Percentiles rank a stretch among this genome's conserved stretches.
Evolutionary conservation across 2,888 invertebrate species (phyloP).

Genomic region (Ypsolopha scabrella): DNA sequence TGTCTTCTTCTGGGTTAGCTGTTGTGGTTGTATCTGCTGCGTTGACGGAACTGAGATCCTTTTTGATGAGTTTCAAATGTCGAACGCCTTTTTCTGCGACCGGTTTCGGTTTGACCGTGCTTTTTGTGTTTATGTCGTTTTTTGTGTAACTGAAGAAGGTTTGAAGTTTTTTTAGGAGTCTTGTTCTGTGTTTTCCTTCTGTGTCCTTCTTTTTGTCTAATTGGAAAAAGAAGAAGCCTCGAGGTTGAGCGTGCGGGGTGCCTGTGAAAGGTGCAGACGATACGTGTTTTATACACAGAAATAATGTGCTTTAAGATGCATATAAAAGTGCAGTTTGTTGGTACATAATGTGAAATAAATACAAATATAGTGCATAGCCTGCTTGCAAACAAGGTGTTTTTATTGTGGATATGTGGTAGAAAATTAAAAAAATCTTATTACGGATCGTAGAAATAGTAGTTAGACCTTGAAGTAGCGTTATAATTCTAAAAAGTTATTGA

Average conservation of each 20-base stretch:
- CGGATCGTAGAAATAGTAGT: too few species aligned
- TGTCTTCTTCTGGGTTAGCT: conserved; percentile 1
- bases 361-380: too few species aligned
- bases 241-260: not conserved
- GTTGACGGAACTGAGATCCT: not conserved
- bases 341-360: too few species aligned
- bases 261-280: conserved; percentile 1
- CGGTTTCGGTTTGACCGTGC: not conserved
- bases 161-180: not conserved
- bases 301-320: too few species aligned
- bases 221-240: conserved; percentile 2
- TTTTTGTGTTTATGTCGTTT: not conserved
- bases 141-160: conserved; percentile 3
- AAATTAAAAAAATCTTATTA: too few species aligned
- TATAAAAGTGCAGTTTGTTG: too few species aligned
- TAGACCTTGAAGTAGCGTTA: too few species aligned
- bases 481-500: too few species aligned
- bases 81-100: not conserved
- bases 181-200: not conserved
- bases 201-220: not conserved
- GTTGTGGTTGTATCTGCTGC: not conserved
- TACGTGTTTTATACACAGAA: conserved; percentile 1
- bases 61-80: not conserved
- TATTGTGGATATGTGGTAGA: too few species aligned
- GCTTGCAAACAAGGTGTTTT: too few species aligned